Evolutionary conservation across 2,888 invertebrate species (phyloP).

Genomic region (Melanotus villosus): DNA sequence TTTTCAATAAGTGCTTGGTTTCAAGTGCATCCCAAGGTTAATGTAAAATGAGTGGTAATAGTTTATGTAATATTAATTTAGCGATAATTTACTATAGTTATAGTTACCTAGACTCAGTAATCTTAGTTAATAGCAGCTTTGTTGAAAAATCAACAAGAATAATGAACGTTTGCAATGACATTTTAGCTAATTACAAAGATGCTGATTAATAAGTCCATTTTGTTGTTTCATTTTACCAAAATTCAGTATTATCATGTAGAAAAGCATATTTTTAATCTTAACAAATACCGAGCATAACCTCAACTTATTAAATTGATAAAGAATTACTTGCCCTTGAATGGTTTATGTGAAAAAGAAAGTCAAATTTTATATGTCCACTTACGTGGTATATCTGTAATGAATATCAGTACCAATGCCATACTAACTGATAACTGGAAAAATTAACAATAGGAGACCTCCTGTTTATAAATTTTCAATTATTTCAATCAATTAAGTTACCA

Average conservation of each 20-base stretch:
- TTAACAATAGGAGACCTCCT: slow-evolving; percentile 5
- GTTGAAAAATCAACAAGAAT: too few species aligned
- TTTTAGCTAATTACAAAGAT: too few species aligned
- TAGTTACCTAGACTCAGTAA: neutral
- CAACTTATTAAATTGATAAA: too few species aligned
- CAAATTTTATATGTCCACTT: too few species aligned
- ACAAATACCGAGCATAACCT: too few species aligned
- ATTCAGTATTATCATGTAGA: too few species aligned
- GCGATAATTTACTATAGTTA: slow-evolving; percentile 12
- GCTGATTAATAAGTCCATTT: neutral
- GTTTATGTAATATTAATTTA: slow-evolving; percentile 34
- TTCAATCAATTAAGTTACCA: neutral
- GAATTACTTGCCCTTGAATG: neutral
- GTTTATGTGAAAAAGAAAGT: neutral
- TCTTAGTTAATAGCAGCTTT: neutral
- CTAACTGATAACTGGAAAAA: neutral
- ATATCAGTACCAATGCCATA: neutral
- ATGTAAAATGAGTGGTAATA: slow-evolving; percentile 36
- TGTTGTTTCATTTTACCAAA: too few species aligned
- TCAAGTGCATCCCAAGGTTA: slow-evolving; percentile 66
- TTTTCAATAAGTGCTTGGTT: slow-evolving; percentile 54
- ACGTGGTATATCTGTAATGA: too few species aligned
- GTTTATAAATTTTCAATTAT: slow-evolving; percentile 10
- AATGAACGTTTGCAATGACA: too few species aligned
- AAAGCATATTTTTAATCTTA: too few species aligned